Evolutionary conservation across 2,113 vertebrate genomes (phyloP), one percentile per base, ranked within the genome.

Genomic region (Trachemys scripta): DNA sequence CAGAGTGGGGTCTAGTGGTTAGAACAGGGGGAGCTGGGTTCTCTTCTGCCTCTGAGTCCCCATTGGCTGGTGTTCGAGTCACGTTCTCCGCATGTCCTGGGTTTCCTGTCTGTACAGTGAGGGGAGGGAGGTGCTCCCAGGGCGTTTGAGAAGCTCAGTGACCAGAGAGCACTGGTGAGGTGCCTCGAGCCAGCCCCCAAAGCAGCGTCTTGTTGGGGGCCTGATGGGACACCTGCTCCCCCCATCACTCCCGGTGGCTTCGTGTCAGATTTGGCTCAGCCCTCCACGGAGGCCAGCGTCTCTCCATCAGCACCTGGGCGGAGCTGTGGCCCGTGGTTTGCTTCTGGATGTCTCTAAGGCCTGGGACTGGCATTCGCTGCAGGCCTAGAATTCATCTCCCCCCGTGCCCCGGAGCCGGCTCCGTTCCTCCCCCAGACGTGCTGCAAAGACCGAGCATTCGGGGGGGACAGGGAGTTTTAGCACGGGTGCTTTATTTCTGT

Each of bases 191-290:
- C 7, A 4, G 13, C 17, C 16, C 62, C 65, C 35, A n/a, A 69
- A 20, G 16, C 65, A 69, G 8, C 17, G 9, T 69, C 65, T 22
- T 35, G 16, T 1, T 20, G 4, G 65, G 65, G 65, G 17, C 35
- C 65, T 69, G 35, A 22, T n/a, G 16, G 19, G 65, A 69, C 59
- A 62, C 59, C 59, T 22, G 27, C 54, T 47, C 24, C 25, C 9
- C 65, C 17, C 1, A 4, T 42, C 2, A 8, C 8, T 17, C 65
- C 35, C 4, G 1, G 35, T n/a, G 65, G 17, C 35, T 69, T 8
- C 17, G 17, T 8, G 31, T 65, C 2, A 31, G 62, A 16, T 19
- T 65, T n/a, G 65, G 35, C 20, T 38, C 35, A 19, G 65, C 17
- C 65, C 31, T n/a, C 35, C 17, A 4, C 0, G 35, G 65, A 20